Conservation (phyloP, 2,797 vertebrate genomes). For the Notolepis coatsorum region DNA sequence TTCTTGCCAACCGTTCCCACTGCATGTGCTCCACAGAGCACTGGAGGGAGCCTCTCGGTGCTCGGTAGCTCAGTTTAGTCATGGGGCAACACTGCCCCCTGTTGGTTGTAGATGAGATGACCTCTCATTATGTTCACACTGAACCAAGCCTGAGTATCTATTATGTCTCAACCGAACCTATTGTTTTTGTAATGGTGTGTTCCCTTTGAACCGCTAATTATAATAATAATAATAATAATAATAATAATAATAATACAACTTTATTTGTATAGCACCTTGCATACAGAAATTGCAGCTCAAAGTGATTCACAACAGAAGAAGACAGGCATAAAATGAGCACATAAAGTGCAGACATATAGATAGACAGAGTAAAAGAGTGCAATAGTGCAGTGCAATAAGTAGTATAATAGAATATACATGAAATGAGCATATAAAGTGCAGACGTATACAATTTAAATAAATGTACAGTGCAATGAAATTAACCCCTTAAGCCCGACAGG, state of each 20-base stretch:
- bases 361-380: too few relatives aligned
- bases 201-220: not conserved
- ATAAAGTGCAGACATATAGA: too few relatives aligned
- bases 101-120: constrained; percentile 55
- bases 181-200: not conserved
- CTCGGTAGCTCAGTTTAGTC: constrained; percentile 36
- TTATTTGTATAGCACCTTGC: not conserved
- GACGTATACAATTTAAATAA: too few relatives aligned
- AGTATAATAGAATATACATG: too few relatives aligned
- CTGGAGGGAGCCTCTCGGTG: constrained; percentile 17
- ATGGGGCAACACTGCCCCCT: constrained; percentile 83
- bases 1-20: constrained; percentile 58
- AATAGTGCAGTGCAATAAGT: too few relatives aligned
- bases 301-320: too few relatives aligned
- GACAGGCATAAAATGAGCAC: too few relatives aligned
- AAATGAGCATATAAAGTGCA: too few relatives aligned
- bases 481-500: too few relatives aligned
- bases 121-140: not conserved
- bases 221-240: too few relatives aligned
- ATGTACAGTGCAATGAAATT: too few relatives aligned
- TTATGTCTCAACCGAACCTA: not conserved
- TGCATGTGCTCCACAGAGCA: constrained; percentile 42
- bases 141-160: not conserved
- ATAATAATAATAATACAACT: not conserved
- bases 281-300: not conserved